phyloP scores from a whole-genome alignment of 2,113 vertebrate species.

The Pseudorhombus dupliciocellatus region DNA sequence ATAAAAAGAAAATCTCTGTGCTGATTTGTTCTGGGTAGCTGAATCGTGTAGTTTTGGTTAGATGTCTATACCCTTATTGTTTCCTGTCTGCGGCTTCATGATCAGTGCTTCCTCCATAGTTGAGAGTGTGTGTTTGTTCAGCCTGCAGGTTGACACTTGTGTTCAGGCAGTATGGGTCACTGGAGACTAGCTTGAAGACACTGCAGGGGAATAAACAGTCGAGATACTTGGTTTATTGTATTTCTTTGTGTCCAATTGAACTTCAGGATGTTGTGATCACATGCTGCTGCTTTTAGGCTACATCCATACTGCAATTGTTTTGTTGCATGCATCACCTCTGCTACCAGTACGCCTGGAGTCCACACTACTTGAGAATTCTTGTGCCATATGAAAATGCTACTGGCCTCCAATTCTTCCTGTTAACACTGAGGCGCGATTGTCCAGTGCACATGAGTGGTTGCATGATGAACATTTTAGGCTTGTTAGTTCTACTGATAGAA shows the following conservation, averaged over 20 bases:
- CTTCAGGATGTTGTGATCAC: slow-evolving; percentile 1
- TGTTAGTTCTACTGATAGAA: too few relatives aligned
- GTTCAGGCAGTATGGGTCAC: slow-evolving; percentile 14
- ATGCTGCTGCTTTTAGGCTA: neutral
- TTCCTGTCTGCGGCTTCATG: slow-evolving; percentile 1
- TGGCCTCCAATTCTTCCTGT: too few relatives aligned
- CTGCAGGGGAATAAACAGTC: neutral
- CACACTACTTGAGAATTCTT: too few relatives aligned
- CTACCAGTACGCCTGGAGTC: too few relatives aligned
- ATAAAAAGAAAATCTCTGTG: neutral
- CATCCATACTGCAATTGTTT: too few relatives aligned
- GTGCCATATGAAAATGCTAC: too few relatives aligned
- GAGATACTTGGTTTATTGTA: neutral
- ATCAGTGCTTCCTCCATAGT: neutral
- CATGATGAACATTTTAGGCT: too few relatives aligned
- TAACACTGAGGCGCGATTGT: too few relatives aligned
- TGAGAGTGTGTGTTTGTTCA: slow-evolving; percentile 28
- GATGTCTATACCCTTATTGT: neutral
- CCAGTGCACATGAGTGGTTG: too few relatives aligned
- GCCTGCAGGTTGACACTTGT: slow-evolving; percentile 14
- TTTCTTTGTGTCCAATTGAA: neutral
- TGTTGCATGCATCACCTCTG: too few relatives aligned
- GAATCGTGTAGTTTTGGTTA: slow-evolving; percentile 10
- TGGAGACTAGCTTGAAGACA: neutral
- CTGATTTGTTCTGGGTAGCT: slow-evolving; percentile 22